Evolutionary conservation across 2,888 invertebrate species (phyloP).

Genomic region (Torymus tubicola): DNA sequence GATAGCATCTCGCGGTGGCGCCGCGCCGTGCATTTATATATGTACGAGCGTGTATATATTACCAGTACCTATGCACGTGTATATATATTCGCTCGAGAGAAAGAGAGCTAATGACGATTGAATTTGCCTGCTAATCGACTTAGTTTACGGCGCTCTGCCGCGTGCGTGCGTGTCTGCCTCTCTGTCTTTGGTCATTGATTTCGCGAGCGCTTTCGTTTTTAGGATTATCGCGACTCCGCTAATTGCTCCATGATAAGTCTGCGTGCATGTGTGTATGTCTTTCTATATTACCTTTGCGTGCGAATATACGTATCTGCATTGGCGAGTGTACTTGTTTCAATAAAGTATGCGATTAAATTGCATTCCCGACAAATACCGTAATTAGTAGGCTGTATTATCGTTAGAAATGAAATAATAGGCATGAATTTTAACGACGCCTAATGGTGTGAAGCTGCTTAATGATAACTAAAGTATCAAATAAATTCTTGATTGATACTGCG

Average conservation of each 20-base stretch:
- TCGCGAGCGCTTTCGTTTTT: conserved; percentile 17
- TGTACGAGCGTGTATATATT: conserved; percentile 1
- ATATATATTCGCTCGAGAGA: conserved; percentile 10
- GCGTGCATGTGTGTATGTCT: not conserved
- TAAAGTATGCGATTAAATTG: conserved; percentile 32
- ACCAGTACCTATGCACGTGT: not conserved
- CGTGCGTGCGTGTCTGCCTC: not conserved
- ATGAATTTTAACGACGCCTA: conserved; percentile 13
- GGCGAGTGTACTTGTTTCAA: not conserved
- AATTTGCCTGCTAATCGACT: conserved; percentile 50
- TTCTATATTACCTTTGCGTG: not conserved
- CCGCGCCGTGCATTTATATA: conserved; percentile 9
- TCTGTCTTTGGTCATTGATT: conserved; percentile 7
- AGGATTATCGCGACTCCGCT: conserved; percentile 27
- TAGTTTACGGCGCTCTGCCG: conserved; percentile 24
- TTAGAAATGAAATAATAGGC: conserved; percentile 18
- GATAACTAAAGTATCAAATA: not conserved
- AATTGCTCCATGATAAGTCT: conserved; percentile 36
- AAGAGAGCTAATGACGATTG: conserved; percentile 49
- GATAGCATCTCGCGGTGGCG: conserved; percentile 53
- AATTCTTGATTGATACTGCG: too few relatives aligned
- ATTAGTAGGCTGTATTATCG: conserved; percentile 27
- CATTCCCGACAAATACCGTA: conserved; percentile 22
- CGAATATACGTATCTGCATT: not conserved
- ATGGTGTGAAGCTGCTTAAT: conserved; percentile 12